Evolutionary conservation across 2,797 vertebrate genomes (phyloP), one percentile per base, ranked within the genome.

Genomic region (Babyrousa celebensis): DNA sequence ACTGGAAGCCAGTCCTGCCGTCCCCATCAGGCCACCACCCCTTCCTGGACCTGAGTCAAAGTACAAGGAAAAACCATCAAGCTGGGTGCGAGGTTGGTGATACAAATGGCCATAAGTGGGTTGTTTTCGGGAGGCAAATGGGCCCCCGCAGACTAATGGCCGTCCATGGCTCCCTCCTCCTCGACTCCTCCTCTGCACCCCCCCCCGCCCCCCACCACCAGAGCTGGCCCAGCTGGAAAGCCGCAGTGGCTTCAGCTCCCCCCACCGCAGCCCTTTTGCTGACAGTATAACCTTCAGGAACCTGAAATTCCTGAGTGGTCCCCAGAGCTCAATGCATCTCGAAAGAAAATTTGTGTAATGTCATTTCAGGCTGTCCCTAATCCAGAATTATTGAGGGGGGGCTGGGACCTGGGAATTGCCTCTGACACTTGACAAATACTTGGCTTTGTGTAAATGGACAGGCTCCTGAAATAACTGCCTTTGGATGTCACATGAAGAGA

Each of bases 281-380:
- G 99, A 99, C 98, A 98, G 78, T 82, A 98, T 99, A 99, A 99
- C 99, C 98, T 99, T 99, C 98, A 98, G 98, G 98, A 99, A 98
- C 98, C 98, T 99, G 98, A 99, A 98, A 99, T 99, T 99, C 98
- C 98, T 98, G 98, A 98, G 98, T 97, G 98, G 98, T 99, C 99
- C 99, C 99, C 98, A 98, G 99, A 99, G 99, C 98, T 99, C 98
- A 98, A 99, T 99, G 98, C 98, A 98, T 98, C 99, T 99, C 98
- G 99, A 99, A 99, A 99, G 99, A 99, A 99, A 99, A 99, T 99
- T 99, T 99, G 99, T 98, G 98, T 99, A 99, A 99, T 99, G 99
- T 99, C 99, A 99, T 99, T 99, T 99, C 98, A 99, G 98, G 98
- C 98, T 98, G 98, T 99, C 98, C 99, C 99, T 99, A 99, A 99